Evolutionary conservation across 2,797 vertebrate species (phyloP).

Genomic region (Geotrypetes seraphini): DNA sequence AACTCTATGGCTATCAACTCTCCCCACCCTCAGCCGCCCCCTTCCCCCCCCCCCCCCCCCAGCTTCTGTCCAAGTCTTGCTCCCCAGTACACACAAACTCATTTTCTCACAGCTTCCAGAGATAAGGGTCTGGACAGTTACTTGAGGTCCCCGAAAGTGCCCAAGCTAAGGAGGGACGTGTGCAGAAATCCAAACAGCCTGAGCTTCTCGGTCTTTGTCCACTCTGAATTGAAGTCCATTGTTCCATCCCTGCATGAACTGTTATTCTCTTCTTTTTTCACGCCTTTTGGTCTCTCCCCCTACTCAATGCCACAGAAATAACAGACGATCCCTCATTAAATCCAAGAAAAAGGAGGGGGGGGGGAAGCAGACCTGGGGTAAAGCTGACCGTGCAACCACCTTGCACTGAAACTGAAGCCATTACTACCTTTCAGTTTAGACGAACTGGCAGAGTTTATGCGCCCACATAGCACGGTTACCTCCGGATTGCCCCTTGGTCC

Average conservation of each 20-base stretch:
- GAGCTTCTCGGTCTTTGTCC: conserved; percentile 36
- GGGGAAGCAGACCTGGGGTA: conserved; percentile 6
- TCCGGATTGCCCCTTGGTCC: background rate
- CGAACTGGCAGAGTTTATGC: too few relatives aligned
- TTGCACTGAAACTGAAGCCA: too few relatives aligned
- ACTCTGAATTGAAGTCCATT: conserved; percentile 44
- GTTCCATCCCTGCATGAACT: conserved; percentile 39
- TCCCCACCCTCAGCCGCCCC: too few relatives aligned
- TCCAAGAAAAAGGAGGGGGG: conserved; percentile 17
- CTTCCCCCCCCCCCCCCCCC: too few relatives aligned
- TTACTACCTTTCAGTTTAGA: background rate
- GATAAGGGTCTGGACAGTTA: conserved; percentile 36
- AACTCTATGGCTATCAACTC: too few relatives aligned
- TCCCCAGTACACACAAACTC: background rate
- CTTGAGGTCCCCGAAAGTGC: conserved; percentile 29
- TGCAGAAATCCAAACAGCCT: conserved; percentile 47
- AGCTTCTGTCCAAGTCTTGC: conserved; percentile 1
- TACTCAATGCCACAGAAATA: conserved; percentile 4
- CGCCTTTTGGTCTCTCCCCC: conserved; percentile 11
- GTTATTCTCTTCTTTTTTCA: conserved; percentile 13
- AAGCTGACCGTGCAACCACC: too few relatives aligned
- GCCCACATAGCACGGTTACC: too few relatives aligned
- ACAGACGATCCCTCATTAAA: conserved; percentile 15
- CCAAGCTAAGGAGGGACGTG: conserved; percentile 41
- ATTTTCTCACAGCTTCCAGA: conserved; percentile 30